Evolutionary conservation across 2,888 invertebrate species (phyloP).

Genomic region (Tetragonula carbonaria): DNA sequence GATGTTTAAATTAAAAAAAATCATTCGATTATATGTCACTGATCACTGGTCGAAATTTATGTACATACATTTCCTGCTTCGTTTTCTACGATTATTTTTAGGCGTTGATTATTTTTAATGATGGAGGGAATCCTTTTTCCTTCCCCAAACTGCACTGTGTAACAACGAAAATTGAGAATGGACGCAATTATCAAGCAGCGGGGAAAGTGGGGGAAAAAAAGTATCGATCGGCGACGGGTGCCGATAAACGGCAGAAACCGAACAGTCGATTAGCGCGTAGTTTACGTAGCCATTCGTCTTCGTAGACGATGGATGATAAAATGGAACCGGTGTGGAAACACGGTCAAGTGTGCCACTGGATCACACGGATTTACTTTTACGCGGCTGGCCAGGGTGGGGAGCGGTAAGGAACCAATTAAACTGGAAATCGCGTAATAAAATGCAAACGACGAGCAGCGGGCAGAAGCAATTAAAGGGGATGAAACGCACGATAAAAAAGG

Average conservation of each 20-base stretch:
- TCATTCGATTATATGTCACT: no score
- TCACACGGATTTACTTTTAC: conserved; percentile 37
- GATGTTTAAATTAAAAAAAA: no score
- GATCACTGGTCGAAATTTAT: no score
- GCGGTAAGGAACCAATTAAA: conserved; percentile 44
- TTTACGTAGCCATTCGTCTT: background rate
- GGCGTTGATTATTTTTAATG: background rate
- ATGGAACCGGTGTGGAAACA: background rate
- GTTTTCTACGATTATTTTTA: background rate
- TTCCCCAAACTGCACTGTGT: no score
- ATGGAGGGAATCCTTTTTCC: no score
- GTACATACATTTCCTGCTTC: no score
- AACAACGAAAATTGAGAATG: no score
- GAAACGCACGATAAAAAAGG: conserved; percentile 49
- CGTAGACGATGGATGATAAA: background rate
- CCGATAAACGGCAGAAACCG: background rate
- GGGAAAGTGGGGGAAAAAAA: background rate
- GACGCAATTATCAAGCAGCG: no score
- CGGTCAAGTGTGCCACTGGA: conserved; percentile 10
- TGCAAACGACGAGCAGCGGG: conserved; percentile 49
- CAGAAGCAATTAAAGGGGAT: conserved; percentile 49
- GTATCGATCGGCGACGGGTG: background rate
- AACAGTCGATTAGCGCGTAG: background rate
- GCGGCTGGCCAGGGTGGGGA: background rate
- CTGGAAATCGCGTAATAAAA: conserved; percentile 50